Evolutionary conservation across 1,140 invertebrate genomes (phyloP), one percentile per base, ranked within the genome.

Genomic region (Chrysopa pallens): DNA sequence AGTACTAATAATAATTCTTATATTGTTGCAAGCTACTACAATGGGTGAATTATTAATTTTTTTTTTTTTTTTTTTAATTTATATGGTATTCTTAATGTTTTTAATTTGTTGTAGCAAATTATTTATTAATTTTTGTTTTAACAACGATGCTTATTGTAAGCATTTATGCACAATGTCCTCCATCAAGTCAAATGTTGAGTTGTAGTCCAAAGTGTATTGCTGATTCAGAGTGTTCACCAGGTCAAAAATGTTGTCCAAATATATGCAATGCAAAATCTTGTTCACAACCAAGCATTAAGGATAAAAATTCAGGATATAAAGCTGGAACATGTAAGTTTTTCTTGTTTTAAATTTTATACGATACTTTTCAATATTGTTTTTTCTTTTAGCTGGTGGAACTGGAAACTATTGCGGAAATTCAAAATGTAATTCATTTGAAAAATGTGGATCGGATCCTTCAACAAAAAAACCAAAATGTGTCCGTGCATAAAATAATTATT

Each of bases 401-500:
- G 70, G 65, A 4, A 63, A 67, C 11, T 78, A 76, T 50, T 81
- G 78, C 49, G 71, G 69, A 46, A 79, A 79, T 51, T 64, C 71
- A 29, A 80, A 75, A 56, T 81, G 78, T 49, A 69, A 62, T 50
- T 50, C 66, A 6, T 72, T 67, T 50, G 73, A 81, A 59, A 78
- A 76, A 43, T 81, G 78, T 53, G 68, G 73, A 50, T 59, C 66
- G 37, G 77, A 81, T 54, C 67, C 65, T 29, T 58, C 54, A 44
- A 76, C 74, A 8, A 80, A 77, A 56, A 65, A 71, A 9, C 68
- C 72, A 52, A 78, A 74, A 56, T 80, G 78, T 47, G 67, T 72
- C 40, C 59, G 76, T 14, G 56, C 69, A 42, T 76, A 64, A 62
- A 50, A 36, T 11, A 9, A 4, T 33, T 4, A 33, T 12, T 11